These are phyloP conservation scores for Gerosis bhagava DNA, from an alignment of 2,888 invertebrate genomes.

Conservation along the genomic window DNA sequence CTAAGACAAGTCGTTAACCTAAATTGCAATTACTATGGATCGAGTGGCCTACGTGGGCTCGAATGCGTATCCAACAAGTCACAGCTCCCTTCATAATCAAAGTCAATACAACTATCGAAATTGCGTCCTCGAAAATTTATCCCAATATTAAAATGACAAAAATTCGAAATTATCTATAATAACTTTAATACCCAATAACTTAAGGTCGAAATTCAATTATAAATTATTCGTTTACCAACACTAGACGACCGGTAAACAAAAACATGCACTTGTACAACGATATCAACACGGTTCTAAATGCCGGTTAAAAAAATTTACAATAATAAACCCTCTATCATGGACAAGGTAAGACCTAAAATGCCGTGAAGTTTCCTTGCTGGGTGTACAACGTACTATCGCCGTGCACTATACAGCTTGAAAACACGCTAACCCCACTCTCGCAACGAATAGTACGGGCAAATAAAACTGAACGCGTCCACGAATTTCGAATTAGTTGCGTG, in stretches of 20 bases:
- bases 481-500: slow-evolving; percentile 46
- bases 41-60: slow-evolving; percentile 50
- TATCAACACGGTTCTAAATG: background rate
- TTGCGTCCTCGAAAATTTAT: slow-evolving; percentile 34
- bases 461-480: slow-evolving; percentile 59
- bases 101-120: slow-evolving; percentile 39
- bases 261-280: slow-evolving; percentile 32
- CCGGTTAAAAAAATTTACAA: slow-evolving; percentile 14
- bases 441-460: slow-evolving; percentile 34
- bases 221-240: slow-evolving; percentile 19
- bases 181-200: slow-evolving; percentile 2
- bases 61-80: slow-evolving; percentile 39
- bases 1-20: slow-evolving; percentile 49
- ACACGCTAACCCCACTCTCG: slow-evolving; percentile 48
- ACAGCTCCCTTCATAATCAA: slow-evolving; percentile 29
- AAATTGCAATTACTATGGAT: slow-evolving; percentile 46
- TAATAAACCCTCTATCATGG: slow-evolving; percentile 9
- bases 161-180: no score
- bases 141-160: slow-evolving; percentile 29
- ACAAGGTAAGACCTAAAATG: slow-evolving; percentile 10
- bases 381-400: background rate
- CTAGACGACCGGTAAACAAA: slow-evolving; percentile 32
- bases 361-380: slow-evolving; percentile 2
- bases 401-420: slow-evolving; percentile 39
- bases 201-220: slow-evolving; percentile 28